A percentile compares a stretch with the other conserved stretches of the same genome.
Conservation (phyloP, 2,113 vertebrate genomes). For the Antechinus flavipes region DNA sequence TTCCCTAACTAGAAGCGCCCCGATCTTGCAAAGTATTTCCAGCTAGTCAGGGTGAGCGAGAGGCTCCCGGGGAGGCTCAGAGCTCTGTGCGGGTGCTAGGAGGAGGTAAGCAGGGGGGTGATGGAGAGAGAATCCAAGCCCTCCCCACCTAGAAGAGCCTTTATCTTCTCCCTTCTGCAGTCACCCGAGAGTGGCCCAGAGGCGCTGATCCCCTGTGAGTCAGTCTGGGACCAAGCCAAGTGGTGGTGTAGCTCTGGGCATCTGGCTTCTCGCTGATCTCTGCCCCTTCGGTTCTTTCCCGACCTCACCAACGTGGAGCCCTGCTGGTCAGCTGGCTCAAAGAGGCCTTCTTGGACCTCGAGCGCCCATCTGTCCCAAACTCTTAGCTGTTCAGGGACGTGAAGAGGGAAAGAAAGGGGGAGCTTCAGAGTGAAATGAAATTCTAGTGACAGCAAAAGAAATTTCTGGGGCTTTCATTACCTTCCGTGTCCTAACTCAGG, state of each 20-base stretch:
- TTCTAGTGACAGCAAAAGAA: slow-evolving; percentile 44
- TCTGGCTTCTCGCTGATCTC: neutral
- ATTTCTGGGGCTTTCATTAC: neutral
- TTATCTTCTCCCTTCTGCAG: neutral
- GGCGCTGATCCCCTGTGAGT: neutral
- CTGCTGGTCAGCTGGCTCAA: slow-evolving; percentile 56
- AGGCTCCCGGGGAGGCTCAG: neutral
- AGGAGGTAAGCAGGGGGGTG: neutral
- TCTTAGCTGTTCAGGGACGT: slow-evolving; percentile 6
- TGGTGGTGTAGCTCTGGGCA: neutral
- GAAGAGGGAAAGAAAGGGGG: slow-evolving; percentile 24
- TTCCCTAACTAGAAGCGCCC: neutral
- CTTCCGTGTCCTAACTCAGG: slow-evolving; percentile 6
- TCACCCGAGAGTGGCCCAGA: neutral
- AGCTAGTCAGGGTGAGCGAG: neutral
- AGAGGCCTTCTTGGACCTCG: neutral
- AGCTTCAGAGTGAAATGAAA: slow-evolving; percentile 42
- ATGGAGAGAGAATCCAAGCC: neutral
- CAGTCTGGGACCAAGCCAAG: accelerated
- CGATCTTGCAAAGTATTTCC: neutral
- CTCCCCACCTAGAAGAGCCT: neutral
- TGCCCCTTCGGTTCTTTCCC: slow-evolving; percentile 39
- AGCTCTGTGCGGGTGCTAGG: slow-evolving; percentile 4
- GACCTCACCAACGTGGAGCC: neutral
- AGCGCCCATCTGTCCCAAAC: neutral